A percentile compares a stretch with the other conserved stretches of the same genome.
phyloP scores from a whole-genome alignment of 2,888 invertebrate genomes.

The Lordiphosa andalusiaca region DNA sequence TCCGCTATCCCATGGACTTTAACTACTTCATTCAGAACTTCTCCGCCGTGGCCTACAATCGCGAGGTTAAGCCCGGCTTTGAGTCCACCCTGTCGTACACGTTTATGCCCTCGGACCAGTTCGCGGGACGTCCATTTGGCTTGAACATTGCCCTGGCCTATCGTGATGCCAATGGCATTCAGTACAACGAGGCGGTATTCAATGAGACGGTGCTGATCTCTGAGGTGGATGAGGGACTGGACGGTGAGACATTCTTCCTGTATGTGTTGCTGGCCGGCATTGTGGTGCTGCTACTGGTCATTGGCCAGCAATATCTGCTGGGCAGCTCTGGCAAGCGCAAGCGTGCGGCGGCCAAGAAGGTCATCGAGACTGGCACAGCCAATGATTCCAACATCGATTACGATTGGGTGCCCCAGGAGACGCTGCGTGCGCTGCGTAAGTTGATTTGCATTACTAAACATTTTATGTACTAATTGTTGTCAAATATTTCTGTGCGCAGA shows the following conservation, averaged over 20 bases:
- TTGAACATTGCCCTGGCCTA: slow-evolving; percentile 95
- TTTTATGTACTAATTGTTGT: not conserved
- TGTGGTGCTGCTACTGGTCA: slow-evolving; percentile 91
- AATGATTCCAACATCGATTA: slow-evolving; percentile 96
- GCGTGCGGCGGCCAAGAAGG: slow-evolving; percentile 82
- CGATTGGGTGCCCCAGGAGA: slow-evolving; percentile 98
- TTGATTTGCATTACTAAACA: not conserved
- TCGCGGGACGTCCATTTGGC: slow-evolving; percentile 97
- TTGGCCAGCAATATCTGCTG: slow-evolving; percentile 92
- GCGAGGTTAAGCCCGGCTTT: slow-evolving; percentile 92
- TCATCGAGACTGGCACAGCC: slow-evolving; percentile 94
- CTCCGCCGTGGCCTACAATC: slow-evolving; percentile 92
- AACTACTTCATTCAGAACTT: slow-evolving; percentile 99
- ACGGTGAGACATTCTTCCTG: slow-evolving; percentile 99
- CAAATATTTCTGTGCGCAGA: slow-evolving; percentile 80
- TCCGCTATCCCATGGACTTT: slow-evolving; percentile 99
- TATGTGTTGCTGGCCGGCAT: slow-evolving; percentile 96
- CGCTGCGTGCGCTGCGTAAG: slow-evolving; percentile 91
- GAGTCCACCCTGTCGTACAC: slow-evolving; percentile 97
- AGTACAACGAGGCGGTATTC: slow-evolving; percentile 92
- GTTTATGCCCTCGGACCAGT: slow-evolving; percentile 97
- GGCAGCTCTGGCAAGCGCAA: slow-evolving; percentile 89
- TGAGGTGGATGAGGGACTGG: slow-evolving; percentile 97
- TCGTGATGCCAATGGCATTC: slow-evolving; percentile 86
- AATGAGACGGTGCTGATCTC: slow-evolving; percentile 98